Evolutionary conservation across 2,113 vertebrate genomes (phyloP), one percentile per base, ranked within the genome.

Genomic region (Hemiprocne comata): DNA sequence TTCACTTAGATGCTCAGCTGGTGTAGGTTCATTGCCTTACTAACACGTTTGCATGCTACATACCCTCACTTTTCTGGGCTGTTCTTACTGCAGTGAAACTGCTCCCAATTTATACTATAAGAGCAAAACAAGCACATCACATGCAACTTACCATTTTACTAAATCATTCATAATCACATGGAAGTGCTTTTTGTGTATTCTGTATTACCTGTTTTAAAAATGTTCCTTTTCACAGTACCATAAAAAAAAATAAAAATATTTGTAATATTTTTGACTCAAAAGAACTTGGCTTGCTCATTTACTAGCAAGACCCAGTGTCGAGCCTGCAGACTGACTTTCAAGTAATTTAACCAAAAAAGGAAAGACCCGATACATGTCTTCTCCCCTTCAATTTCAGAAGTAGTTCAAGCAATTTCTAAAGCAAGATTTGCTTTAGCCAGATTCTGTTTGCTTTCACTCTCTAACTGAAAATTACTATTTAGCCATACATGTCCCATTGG

Each of bases 371-470:
- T 36, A 42, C 17, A 13, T 48, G 17, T 1, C 33, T 81, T 92
- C 51, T 0, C 11, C 25, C 28, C 12, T 92, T 89, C 89, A 36
- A 67, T 54, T 75, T 89, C 74, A 60, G 51, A 33, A 80, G 17
- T 28, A 81, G 31, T 74, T 91, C 64, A 78, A 89, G 26, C 28
- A 74, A 46, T 58, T 67, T 29, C 58, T 60, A 77, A 81, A 57
- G 29, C 53, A 62, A 87, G 51, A 84, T 95, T 94, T 85, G 9
- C 38, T 96, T 82, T 87, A 74, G 25, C 5, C 2, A 53, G 42
- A 60, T 91, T 26, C 53, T 75, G 53, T 89, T 93, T 95, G 33
- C 38, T 55, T 92, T 95, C 51, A 18, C 58, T 93, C 70, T 81
- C 51, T 67, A 7, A 53, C 42, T 64, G 70, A 93, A 94, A 95